Base-by-base conservation (phyloP, 2,797 vertebrate species). In the Selene dorsalis region DNA sequence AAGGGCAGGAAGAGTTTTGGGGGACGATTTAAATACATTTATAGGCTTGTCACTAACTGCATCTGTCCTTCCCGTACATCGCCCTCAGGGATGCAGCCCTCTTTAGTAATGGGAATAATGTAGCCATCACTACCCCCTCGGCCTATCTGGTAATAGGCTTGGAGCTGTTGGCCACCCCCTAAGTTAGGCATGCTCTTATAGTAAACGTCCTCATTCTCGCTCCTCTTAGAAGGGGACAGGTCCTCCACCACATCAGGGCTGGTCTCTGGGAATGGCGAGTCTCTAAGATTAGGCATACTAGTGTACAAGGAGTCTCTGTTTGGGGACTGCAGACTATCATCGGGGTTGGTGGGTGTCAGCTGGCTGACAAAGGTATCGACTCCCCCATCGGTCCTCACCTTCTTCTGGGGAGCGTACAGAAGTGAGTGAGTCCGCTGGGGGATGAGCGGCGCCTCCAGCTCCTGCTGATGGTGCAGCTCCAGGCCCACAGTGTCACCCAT, bases 111-210 rank as follows among this genome's bases (percentile, higher is more conserved):
- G 80, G 98, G 98, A 93, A 99, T 97, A 79, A 99, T 99, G 77
- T 97, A 99, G 56, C 98, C 97, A 17, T 99, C 98, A 3, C 97
- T 98, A 82, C 95, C 97, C 84, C 96, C 97, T 91, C 95, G 93
- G 95, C 97, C 97, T 93, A 99, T 98, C 91, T 98, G 97, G 94
- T 99, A 99, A 94, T 97, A 99, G 93, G 96, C 96, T 87, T 99
- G 97, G 84, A 98, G 97, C 91, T 97, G 97, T 72, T 96, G 95
- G 80, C 96, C 96, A 80, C 96, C 94, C 90, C 97, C 98, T 14
- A 99, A 95, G 87, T 99, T 98, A 89, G 98, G 98, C 98, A 99
- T 99, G 95, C 98, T 99, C 93, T 99, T 99, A 90, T 99, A 99
- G 93, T 98, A 99, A 95, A 98, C 94, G 90, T 99, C 98, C 93